phyloP scores from a whole-genome alignment of 2,888 invertebrate species.

The Troides oblongomaculatus region DNA sequence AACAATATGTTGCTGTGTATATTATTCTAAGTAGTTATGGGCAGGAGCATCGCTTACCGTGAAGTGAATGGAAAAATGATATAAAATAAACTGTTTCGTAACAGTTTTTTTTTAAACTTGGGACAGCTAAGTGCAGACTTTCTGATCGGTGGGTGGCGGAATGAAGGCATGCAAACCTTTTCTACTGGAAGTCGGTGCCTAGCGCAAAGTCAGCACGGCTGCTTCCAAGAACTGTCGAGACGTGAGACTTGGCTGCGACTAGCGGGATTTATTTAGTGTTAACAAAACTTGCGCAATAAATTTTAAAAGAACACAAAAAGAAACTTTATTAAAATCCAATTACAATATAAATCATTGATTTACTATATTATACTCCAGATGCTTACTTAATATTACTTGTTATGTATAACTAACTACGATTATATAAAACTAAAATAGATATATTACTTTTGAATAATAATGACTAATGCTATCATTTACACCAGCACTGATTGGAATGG shows the following conservation, averaged over 20 bases:
- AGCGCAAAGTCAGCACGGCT: slow-evolving; percentile 46
- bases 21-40: too few species aligned
- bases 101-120: slow-evolving; percentile 9
- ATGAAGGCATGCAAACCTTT: slow-evolving; percentile 37
- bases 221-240: slow-evolving; percentile 52
- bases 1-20: too few species aligned
- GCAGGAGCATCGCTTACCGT: too few species aligned
- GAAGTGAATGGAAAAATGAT: background rate
- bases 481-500: too few species aligned
- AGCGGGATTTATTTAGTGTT: slow-evolving; percentile 34
- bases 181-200: slow-evolving; percentile 32
- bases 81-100: background rate
- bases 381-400: too few species aligned
- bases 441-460: too few species aligned
- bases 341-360: background rate
- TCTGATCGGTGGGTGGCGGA: slow-evolving; percentile 45
- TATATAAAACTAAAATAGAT: too few species aligned
- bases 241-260: slow-evolving; percentile 44
- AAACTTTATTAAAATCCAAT: background rate
- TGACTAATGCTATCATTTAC: too few species aligned
- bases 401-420: too few species aligned
- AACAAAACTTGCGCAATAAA: slow-evolving; percentile 38
- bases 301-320: slow-evolving; percentile 20
- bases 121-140: slow-evolving; percentile 34
- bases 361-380: too few species aligned